phyloP scores from a whole-genome alignment of 2,113 vertebrate species.

The Archocentrus centrarchus region DNA sequence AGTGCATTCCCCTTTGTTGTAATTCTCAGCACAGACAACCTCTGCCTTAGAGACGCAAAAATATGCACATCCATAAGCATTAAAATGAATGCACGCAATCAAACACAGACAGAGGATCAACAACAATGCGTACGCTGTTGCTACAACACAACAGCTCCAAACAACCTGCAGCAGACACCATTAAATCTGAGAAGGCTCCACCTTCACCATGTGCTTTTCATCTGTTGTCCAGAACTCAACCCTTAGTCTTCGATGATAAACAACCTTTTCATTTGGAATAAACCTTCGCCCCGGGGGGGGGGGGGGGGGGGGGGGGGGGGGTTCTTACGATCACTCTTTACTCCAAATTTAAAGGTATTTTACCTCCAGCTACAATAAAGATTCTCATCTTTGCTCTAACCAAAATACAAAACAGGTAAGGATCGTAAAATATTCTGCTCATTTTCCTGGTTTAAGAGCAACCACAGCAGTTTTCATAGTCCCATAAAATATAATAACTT shows the following conservation, averaged over 20 bases:
- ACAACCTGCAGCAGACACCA: constrained; percentile 54
- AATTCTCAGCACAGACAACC: constrained; percentile 8
- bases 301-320: neutral
- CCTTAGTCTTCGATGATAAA: constrained; percentile 49
- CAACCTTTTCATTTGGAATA: constrained; percentile 31
- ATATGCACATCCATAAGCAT: constrained; percentile 18
- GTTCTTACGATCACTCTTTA: constrained; percentile 14
- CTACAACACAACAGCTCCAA: constrained; percentile 63
- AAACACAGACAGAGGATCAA: neutral
- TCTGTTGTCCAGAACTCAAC: constrained; percentile 51
- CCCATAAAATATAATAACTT: constrained; percentile 54
- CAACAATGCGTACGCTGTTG: constrained; percentile 41
- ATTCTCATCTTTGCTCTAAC: constrained; percentile 7
- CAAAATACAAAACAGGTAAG: constrained; percentile 52
- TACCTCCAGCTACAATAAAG: constrained; percentile 47
- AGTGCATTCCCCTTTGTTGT: constrained; percentile 31
- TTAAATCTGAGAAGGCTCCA: constrained; percentile 46
- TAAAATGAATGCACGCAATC: constrained; percentile 8
- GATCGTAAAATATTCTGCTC: constrained; percentile 25
- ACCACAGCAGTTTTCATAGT: constrained; percentile 3
- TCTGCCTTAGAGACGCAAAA: constrained; percentile 12
- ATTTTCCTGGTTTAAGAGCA: constrained; percentile 25
- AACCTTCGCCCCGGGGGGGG: neutral
- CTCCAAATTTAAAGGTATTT: constrained; percentile 23
- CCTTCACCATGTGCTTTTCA: constrained; percentile 68